These are phyloP conservation scores for Phrynocephalus versicolor DNA, from an alignment of 2,113 vertebrate species.

Conservation along the genomic window DNA sequence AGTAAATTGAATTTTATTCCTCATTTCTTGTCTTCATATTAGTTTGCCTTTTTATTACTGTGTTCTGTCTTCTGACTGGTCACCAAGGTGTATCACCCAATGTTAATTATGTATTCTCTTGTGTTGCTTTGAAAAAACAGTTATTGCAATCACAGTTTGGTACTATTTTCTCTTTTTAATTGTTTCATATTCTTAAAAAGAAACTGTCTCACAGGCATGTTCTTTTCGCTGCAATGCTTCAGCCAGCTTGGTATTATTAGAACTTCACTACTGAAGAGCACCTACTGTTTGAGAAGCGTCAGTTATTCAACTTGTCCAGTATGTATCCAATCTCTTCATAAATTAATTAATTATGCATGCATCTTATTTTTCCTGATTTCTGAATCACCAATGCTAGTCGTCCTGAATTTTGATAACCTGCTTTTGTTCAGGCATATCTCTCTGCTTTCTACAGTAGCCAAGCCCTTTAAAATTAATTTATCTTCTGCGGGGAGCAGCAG, in stretches of 20 bases:
- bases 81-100: slow-evolving; percentile 2
- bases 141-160: background rate
- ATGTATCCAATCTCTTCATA: slow-evolving; percentile 66
- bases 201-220: slow-evolving; percentile 72
- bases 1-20: background rate
- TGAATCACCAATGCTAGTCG: background rate
- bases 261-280: slow-evolving; percentile 59
- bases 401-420: background rate
- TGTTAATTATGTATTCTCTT: slow-evolving; percentile 10
- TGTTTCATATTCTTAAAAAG: slow-evolving; percentile 51
- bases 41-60: background rate
- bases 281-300: slow-evolving; percentile 61
- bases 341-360: background rate
- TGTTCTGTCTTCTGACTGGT: slow-evolving; percentile 20
- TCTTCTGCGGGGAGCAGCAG: background rate
- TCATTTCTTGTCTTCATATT: background rate
- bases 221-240: slow-evolving; percentile 66
- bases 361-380: background rate
- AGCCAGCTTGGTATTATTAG: slow-evolving; percentile 51
- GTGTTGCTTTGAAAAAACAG: background rate
- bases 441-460: background rate
- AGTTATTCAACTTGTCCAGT: slow-evolving; percentile 68
- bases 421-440: background rate
- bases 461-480: background rate
- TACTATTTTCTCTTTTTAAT: background rate